Evolutionary conservation across 64 coral and sea anemone genomes (phyloP), one percentile per base, ranked within the genome.

Genomic region (Astreopora myriophthalma): DNA sequence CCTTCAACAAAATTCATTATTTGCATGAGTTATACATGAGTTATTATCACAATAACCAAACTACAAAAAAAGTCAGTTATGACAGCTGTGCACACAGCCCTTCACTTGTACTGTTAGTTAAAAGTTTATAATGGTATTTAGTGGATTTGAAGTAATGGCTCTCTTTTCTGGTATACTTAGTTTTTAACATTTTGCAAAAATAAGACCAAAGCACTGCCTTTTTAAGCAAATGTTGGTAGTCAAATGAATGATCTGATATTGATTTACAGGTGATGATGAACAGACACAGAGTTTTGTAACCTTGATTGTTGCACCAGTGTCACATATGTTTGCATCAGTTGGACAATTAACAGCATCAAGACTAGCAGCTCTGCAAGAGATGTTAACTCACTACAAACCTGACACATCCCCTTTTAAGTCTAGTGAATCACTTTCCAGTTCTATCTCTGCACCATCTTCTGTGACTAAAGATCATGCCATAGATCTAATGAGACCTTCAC

Each of bases 321-420:
- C 79, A 74, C 20, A 32, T 26, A 11, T 39, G 8, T 76, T 73
- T 42, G 25, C 51, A 16, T 76, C 90, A 42, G 33, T 76, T 42
- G 30, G 17, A 40, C 48, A 69, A 62, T 76, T 92, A 66, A 85
- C 82, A n/a, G 29, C 71, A 61, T 34, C 70, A 64, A 64, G 90
- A 35, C 1, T 92, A 1, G 80, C 90, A 46, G 71, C 80, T 17
- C 71, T 92, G 16, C 82, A 65, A 52, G 90, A 92, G 34, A 86
- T 76, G 52, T 92, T 92, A 5, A 65, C 51, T 7, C 77, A 82
- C 17, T 70, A 91, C 24, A 86, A 40, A 71, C 39, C 37, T 71
- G 38, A 73, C 17, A 5, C 29, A n/a, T 48, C 69, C 20, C 65
- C 24, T 46, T 12, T 7, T 1, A 71, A 64, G 30, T 37, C 55